Evolutionary conservation across 2,888 invertebrate species (phyloP), one percentile per base, ranked within the genome.

Genomic region (Gastrophysa polygoni): DNA sequence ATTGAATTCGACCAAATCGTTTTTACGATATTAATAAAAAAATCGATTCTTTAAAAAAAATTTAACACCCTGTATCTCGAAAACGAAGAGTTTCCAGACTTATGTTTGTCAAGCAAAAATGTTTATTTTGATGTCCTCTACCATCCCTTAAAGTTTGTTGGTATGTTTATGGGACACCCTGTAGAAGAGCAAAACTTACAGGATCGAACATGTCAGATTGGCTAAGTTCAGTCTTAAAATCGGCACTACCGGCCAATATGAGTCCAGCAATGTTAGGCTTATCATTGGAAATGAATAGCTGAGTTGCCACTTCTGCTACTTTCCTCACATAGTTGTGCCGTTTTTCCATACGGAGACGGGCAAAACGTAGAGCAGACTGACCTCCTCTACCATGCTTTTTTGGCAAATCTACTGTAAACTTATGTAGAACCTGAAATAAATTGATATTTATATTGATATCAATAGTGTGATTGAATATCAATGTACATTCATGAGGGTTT

Each of bases 131-230:
- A n/a, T n/a, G n/a, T n/a, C n/a, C n/a, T n/a, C n/a, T n/a, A n/a
- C n/a, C n/a, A n/a, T n/a, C n/a, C n/a, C n/a, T n/a, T n/a, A n/a
- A n/a, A n/a, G n/a, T n/a, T n/a, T n/a, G n/a, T n/a, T n/a, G n/a
- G n/a, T n/a, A n/a, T n/a, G n/a, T n/a, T n/a, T n/a, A n/a, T n/a
- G n/a, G n/a, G n/a, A n/a, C n/a, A n/a, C n/a, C n/a, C n/a, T n/a
- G 24, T 24, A 24, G 24, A 24, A 7, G 24, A 24, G 7, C 7
- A 24, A 24, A 24, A 38, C 91, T 87, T 82, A 97, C 96, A 79
- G 95, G 96, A 85, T 99, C 99, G 83, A 99, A 99, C 98, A 99
- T 98, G 81, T 99, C 98, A 0, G 98, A 98, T 85, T 98, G 98
- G 80, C 96, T 96, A 75, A 99, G 90, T 83, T 99, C 99, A 70